phyloP scores from a whole-genome alignment of 2,888 invertebrate genomes.

The Philereme vetulata region DNA sequence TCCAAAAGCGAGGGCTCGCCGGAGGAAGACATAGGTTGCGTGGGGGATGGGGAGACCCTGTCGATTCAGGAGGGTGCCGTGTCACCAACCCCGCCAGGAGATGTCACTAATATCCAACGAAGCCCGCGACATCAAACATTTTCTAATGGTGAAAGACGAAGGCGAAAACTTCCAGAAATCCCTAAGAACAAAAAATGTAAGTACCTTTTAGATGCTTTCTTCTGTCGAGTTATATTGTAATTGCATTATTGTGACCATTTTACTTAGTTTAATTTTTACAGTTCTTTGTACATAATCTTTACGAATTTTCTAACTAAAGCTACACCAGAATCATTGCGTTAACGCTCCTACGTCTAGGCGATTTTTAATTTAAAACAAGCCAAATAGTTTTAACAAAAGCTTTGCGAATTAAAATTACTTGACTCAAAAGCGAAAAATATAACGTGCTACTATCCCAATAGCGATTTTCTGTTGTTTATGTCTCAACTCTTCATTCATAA shows the following conservation, averaged over 20 bases:
- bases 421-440: too few species aligned
- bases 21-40: conserved; percentile 84
- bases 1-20: conserved; percentile 89
- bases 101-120: conserved; percentile 57
- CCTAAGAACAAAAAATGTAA: conserved; percentile 95
- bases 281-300: background rate
- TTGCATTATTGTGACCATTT: background rate
- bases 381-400: conserved; percentile 1
- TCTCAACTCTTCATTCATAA: too few species aligned
- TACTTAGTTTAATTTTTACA: conserved; percentile 1
- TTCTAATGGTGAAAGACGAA: conserved; percentile 85
- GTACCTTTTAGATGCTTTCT: conserved; percentile 51
- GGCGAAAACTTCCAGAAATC: conserved; percentile 94
- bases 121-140: conserved; percentile 71
- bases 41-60: conserved; percentile 80
- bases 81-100: conserved; percentile 59
- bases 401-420: background rate
- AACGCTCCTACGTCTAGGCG: conserved; percentile 31
- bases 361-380: conserved; percentile 16
- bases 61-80: conserved; percentile 48
- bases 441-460: too few species aligned
- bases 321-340: background rate
- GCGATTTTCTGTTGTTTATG: too few species aligned
- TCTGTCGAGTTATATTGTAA: background rate
- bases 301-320: too few species aligned